Conservation (phyloP, 2,888 invertebrate genomes). For the Rutpela maculata region DNA sequence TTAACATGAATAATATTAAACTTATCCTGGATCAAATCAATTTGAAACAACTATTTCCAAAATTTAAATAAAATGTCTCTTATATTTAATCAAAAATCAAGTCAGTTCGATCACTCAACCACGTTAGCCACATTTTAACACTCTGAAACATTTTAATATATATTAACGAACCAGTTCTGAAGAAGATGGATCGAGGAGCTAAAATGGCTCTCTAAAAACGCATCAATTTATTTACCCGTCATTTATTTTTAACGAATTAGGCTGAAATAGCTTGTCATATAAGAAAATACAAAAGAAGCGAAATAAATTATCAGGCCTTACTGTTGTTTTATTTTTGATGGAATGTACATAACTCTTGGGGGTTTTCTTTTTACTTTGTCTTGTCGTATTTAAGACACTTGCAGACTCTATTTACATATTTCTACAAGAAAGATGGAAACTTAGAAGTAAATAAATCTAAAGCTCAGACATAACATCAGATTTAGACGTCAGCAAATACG, state of each 20-base stretch:
- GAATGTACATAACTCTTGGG: conserved; percentile 24
- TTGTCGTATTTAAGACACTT: conserved; percentile 27
- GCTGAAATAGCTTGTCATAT: conserved; percentile 30
- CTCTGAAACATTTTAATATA: background rate
- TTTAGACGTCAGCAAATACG: background rate
- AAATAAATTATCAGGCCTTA: background rate
- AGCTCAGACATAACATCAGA: background rate
- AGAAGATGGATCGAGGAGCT: conserved; percentile 34
- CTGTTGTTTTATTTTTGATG: conserved; percentile 20
- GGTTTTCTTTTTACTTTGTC: conserved; percentile 13
- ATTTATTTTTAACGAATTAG: conserved; percentile 43
- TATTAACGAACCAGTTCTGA: conserved; percentile 22
- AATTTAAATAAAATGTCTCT: background rate
- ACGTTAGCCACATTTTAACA: background rate
- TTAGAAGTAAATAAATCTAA: background rate
- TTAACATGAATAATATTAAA: no score
- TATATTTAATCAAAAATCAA: background rate
- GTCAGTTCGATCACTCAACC: background rate
- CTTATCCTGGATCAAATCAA: no score
- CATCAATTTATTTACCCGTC: conserved; percentile 41
- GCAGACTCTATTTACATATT: conserved; percentile 10
- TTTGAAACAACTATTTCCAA: background rate
- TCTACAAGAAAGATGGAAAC: background rate
- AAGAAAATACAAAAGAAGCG: conserved; percentile 23
- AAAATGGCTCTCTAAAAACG: conserved; percentile 34